Conservation (phyloP, 2,797 vertebrate species). For the Erethizon dorsatum region DNA sequence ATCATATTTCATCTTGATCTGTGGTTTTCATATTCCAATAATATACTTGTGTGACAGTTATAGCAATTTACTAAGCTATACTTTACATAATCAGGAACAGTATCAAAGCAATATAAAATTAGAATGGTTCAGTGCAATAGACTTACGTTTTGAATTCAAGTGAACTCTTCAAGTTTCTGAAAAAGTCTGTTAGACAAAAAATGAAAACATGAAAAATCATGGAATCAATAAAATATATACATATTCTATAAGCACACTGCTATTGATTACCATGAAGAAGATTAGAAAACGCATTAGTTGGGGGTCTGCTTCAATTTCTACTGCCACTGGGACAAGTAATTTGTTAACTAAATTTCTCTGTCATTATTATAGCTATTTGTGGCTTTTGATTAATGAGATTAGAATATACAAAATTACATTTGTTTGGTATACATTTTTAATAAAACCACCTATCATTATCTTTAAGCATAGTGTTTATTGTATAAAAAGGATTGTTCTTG, state of each 20-base stretch:
- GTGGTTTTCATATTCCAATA: constrained; percentile 40
- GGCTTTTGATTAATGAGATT: constrained; percentile 32
- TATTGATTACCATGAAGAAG: constrained; percentile 35
- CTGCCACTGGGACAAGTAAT: constrained; percentile 12
- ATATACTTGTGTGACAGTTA: constrained; percentile 36
- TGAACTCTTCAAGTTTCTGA: constrained; percentile 65
- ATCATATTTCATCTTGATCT: constrained; percentile 43
- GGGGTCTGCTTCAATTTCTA: constrained; percentile 47
- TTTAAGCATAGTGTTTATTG: constrained; percentile 66
- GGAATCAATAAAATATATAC: constrained; percentile 14
- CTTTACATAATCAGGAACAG: neutral
- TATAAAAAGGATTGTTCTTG: constrained; percentile 54
- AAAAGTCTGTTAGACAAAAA: constrained; percentile 34
- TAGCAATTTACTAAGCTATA: constrained; percentile 34
- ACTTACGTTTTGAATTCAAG: constrained; percentile 23
- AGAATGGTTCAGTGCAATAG: neutral
- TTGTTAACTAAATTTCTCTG: constrained; percentile 47
- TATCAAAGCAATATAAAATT: constrained; percentile 3
- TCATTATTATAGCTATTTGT: constrained; percentile 49
- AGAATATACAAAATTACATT: constrained; percentile 56
- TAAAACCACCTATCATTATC: constrained; percentile 63
- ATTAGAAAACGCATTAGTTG: constrained; percentile 62
- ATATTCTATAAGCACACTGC: constrained; percentile 10
- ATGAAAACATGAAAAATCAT: constrained; percentile 41
- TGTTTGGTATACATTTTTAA: constrained; percentile 43